phyloP scores from a whole-genome alignment of 2,113 vertebrate species.

The Macrotus californicus region DNA sequence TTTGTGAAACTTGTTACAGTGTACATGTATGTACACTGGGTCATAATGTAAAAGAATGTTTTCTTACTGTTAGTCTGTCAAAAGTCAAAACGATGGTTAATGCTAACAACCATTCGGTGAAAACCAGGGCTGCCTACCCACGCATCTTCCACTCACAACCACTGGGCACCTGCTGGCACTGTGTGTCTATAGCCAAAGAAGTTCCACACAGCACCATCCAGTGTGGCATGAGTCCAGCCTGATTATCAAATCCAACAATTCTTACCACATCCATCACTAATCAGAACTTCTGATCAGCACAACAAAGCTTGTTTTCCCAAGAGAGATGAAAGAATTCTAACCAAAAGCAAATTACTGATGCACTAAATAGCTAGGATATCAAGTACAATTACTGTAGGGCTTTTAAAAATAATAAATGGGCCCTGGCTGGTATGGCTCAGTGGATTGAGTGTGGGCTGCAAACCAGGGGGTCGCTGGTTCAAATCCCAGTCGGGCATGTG shows the following conservation, averaged over 20 bases:
- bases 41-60: not conserved
- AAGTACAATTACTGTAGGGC: not conserved
- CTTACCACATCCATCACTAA: not conserved
- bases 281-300: not conserved
- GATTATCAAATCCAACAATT: not conserved
- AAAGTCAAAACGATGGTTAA: not conserved
- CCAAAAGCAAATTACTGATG: not conserved
- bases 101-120: not conserved
- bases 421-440: no score
- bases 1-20: not conserved
- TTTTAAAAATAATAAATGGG: not conserved
- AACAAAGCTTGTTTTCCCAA: not conserved
- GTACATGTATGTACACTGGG: not conserved
- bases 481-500: no score
- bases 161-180: not conserved
- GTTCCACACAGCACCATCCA: not conserved
- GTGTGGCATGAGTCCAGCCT: not conserved
- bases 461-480: no score
- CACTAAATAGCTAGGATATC: not conserved
- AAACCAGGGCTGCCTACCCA: not conserved
- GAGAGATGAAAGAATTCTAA: not conserved
- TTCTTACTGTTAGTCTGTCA: not conserved
- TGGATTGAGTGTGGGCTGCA: no score
- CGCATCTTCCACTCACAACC: not conserved
- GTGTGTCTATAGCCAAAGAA: not conserved